phyloP scores from a whole-genome alignment of 2,888 invertebrate species.

The Muschampia plurimacula region DNA sequence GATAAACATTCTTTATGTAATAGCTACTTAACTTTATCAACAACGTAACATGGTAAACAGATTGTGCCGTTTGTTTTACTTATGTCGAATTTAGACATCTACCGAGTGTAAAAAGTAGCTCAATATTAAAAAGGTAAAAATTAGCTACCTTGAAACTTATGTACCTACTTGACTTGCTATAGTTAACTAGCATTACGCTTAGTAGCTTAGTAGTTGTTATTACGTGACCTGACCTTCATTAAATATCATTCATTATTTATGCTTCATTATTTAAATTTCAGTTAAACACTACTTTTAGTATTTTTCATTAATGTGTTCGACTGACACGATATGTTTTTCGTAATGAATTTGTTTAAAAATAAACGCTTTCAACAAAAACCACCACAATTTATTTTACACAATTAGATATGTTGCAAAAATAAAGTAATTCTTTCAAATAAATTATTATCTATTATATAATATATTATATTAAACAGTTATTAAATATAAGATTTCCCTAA shows the following conservation, averaged over 20 bases:
- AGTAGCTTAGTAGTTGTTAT: not conserved
- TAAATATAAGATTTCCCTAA: slow-evolving; percentile 62
- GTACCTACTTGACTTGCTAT: not conserved
- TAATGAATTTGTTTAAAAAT: not conserved
- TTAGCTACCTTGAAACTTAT: too few species aligned
- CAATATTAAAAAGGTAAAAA: too few species aligned
- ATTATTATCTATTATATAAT: too few species aligned
- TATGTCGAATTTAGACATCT: not conserved
- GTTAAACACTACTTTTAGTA: not conserved
- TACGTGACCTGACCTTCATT: not conserved
- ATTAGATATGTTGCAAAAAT: not conserved
- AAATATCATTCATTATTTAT: too few species aligned
- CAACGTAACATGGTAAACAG: slow-evolving; percentile 9
- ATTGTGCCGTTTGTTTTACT: slow-evolving; percentile 13
- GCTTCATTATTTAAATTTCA: not conserved
- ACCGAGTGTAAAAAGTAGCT: too few species aligned
- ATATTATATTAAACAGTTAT: too few species aligned
- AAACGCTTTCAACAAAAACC: not conserved
- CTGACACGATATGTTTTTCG: not conserved
- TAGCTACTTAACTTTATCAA: slow-evolving; percentile 11
- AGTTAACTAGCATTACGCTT: too few species aligned
- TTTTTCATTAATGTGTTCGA: too few species aligned
- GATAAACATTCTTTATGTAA: slow-evolving; percentile 9
- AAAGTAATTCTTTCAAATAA: not conserved
- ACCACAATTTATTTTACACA: not conserved